These are phyloP conservation scores for Siniperca scherzeri DNA, from an alignment of 2,797 vertebrate genomes.

Conservation along the genomic window DNA sequence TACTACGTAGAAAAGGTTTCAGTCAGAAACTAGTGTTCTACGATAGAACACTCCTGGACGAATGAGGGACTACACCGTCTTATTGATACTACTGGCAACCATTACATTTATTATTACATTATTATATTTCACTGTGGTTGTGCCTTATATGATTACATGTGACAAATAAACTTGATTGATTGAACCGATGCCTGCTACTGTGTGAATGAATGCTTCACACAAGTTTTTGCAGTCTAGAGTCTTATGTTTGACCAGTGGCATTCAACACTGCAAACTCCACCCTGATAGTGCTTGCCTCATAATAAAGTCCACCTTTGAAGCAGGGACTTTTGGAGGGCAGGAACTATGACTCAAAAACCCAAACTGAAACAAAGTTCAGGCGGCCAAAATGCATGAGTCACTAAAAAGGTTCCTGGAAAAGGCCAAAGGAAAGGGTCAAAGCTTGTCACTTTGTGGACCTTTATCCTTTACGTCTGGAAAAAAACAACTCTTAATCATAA, in stretches of 20 bases:
- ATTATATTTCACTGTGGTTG: too few species aligned
- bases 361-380: not conserved
- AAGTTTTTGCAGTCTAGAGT: not conserved
- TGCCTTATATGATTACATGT: too few species aligned
- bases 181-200: not conserved
- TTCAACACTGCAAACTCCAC: not conserved
- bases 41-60: too few species aligned
- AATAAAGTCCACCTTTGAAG: not conserved
- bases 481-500: too few species aligned
- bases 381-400: not conserved
- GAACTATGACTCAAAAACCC: not conserved
- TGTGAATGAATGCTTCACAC: not conserved
- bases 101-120: too few species aligned
- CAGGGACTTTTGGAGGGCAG: not conserved
- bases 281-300: constrained; percentile 7
- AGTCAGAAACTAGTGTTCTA: too few species aligned
- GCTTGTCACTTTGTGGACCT: not conserved
- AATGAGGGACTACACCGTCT: too few species aligned
- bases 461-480: not conserved
- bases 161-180: too few species aligned
- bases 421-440: not conserved
- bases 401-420: not conserved
- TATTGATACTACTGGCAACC: not conserved
- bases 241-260: constrained; percentile 1
- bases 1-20: too few species aligned